phyloP scores from a whole-genome alignment of 2,888 invertebrate species.

The Agriopis aurantiaria region DNA sequence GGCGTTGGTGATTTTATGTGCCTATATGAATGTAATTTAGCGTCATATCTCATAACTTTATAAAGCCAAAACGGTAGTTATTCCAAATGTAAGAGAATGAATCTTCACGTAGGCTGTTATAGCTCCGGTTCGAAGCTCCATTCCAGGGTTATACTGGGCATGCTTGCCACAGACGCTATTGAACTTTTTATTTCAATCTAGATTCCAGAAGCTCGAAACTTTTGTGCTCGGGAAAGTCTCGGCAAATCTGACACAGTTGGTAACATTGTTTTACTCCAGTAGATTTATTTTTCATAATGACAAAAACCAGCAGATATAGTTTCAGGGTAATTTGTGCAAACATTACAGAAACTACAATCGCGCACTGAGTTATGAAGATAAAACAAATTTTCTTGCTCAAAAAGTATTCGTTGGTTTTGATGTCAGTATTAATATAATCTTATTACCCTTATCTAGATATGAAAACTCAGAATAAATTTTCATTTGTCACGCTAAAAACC shows the following conservation, averaged over 20 bases:
- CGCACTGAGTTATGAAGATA: neutral
- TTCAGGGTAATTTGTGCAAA: neutral
- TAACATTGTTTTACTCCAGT: neutral
- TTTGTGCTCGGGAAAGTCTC: neutral
- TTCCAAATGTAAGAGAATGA: constrained; percentile 6
- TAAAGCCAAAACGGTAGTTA: constrained; percentile 23
- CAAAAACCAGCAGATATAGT: neutral
- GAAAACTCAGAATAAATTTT: constrained; percentile 16
- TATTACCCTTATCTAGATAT: constrained; percentile 13
- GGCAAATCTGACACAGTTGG: neutral
- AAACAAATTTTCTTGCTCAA: neutral
- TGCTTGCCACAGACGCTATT: neutral
- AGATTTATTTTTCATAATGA: neutral
- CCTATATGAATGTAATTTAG: constrained; percentile 25
- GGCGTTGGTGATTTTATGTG: constrained; percentile 22
- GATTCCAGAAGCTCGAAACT: neutral
- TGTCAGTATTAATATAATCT: constrained; percentile 3
- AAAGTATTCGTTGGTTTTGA: neutral
- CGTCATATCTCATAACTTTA: constrained; percentile 15
- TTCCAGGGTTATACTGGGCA: neutral
- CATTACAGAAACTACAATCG: neutral
- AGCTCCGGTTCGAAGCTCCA: neutral
- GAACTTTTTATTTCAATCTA: neutral
- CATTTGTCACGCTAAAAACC: constrained; percentile 43
- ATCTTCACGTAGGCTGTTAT: constrained; percentile 12